A percentile compares a stretch with the other conserved stretches of the same genome.
Conservation (phyloP, 2,113 vertebrate genomes). For the Piprites chloris region DNA sequence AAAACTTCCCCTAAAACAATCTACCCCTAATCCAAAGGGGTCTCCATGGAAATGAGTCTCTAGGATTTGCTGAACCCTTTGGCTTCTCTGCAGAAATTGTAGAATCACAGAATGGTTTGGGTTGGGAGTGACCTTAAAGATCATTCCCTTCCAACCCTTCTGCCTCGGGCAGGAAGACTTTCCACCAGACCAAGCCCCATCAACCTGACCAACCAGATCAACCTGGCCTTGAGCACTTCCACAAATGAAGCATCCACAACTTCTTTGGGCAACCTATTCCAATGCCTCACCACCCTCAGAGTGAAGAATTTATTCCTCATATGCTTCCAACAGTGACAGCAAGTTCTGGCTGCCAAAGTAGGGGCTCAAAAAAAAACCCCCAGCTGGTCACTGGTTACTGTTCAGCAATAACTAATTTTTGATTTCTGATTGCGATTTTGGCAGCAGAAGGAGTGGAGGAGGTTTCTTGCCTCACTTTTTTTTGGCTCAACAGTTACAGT, state of each 20-base stretch:
- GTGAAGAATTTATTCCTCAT: neutral
- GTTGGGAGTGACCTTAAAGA: neutral
- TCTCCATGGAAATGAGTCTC: neutral
- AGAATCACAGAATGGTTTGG: neutral
- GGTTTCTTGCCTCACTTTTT: neutral
- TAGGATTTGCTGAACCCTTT: neutral
- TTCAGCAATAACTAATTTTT: neutral
- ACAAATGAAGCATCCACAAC: neutral
- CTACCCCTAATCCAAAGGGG: neutral
- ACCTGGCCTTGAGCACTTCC: neutral
- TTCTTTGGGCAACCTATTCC: neutral
- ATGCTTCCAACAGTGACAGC: neutral
- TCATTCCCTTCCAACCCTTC: neutral
- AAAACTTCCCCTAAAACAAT: neutral
- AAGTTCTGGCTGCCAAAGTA: neutral
- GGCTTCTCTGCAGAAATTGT: neutral
- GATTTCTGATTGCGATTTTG: neutral
- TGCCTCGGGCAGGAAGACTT: neutral
- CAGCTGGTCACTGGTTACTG: neutral
- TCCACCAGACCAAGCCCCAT: neutral
- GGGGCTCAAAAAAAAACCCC: neutral
- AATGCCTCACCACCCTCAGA: neutral
- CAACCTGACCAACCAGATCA: no score
- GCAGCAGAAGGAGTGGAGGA: neutral
- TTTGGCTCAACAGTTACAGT: neutral